Evolutionary conservation across 2,888 invertebrate species (phyloP).

Genomic region (Pyrochroa serraticornis): DNA sequence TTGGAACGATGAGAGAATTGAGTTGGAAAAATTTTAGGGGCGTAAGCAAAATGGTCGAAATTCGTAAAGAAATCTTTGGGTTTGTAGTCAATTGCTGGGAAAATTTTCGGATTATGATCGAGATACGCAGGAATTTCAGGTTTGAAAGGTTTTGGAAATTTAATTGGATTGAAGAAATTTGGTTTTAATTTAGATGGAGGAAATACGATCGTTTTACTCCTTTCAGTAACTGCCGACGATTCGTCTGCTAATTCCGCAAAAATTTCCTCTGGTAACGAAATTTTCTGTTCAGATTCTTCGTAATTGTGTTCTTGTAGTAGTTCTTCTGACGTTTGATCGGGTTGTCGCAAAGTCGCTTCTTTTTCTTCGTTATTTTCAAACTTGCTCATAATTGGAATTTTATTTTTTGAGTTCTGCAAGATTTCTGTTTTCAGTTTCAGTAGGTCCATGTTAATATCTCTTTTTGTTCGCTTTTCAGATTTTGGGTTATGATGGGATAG

Average conservation of each 20-base stretch:
- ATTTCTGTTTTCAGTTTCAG: conserved; percentile 39
- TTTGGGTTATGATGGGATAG: too few species aligned
- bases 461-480: conserved; percentile 24
- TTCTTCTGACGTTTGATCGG: conserved; percentile 40
- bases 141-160: background rate
- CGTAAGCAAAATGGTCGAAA: background rate
- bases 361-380: conserved; percentile 30
- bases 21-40: too few species aligned
- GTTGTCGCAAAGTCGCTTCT: conserved; percentile 36
- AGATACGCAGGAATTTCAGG: conserved; percentile 17
- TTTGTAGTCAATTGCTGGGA: conserved; percentile 1
- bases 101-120: conserved; percentile 24
- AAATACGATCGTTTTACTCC: too few species aligned
- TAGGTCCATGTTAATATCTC: conserved; percentile 50
- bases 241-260: conserved; percentile 35
- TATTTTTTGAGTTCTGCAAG: conserved; percentile 18
- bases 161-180: too few species aligned
- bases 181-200: too few species aligned
- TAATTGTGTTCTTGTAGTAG: conserved; percentile 27
- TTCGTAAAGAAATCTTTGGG: background rate
- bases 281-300: conserved; percentile 23
- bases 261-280: conserved; percentile 25
- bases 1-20: too few species aligned
- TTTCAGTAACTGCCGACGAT: conserved; percentile 1
- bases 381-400: conserved; percentile 13